Base-by-base conservation (phyloP, 2,888 invertebrate genomes). In the Oxycera nigricornis region DNA sequence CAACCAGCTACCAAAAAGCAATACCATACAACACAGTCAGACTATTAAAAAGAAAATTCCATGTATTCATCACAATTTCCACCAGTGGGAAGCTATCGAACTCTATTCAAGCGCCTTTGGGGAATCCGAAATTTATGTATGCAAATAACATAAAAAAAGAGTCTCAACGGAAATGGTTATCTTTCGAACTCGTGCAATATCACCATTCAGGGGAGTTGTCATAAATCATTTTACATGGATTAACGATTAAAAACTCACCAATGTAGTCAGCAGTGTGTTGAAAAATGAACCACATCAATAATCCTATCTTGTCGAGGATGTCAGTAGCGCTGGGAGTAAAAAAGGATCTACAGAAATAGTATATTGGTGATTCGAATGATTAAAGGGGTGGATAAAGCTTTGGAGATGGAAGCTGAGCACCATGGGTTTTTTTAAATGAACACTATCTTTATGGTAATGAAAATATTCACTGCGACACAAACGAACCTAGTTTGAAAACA, bases 181-280 rank as follows among this genome's bases (percentile, higher is more conserved):
- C 20, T 55, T 55, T 24, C 24, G 52, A 55, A 55, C 4, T 55
- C 22, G 52, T 55, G 14, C 52, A 17, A 62, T 62, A 62, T 62
- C 30, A 17, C 20, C n/a, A 62, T 35, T 22, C 31, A 9, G 1
- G 11, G 20, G 35, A 30, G 31, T 46, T 46, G 3, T 9, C 31
- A 62, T 62, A 62, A 62, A 62, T 62, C 62, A 35, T 35, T 62
- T 62, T 28, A 2, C 62, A 62, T 30, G 35, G 62, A 35, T 35
- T 62, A 62, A 62, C 35, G 62, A 62, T 62, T 62, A 62, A 62
- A 62, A 62, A 35, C 62, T 35, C 62, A 62, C 31, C 20, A 20
- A 6, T 17, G 35, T 35, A 28, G 17, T 24, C 59, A 26, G 28
- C 14, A 35, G 11, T 20, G 28, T 35, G 20, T 11, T 59, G 35